Conservation (phyloP, 1,140 invertebrate genomes). For the Adelges cooleyi region DNA sequence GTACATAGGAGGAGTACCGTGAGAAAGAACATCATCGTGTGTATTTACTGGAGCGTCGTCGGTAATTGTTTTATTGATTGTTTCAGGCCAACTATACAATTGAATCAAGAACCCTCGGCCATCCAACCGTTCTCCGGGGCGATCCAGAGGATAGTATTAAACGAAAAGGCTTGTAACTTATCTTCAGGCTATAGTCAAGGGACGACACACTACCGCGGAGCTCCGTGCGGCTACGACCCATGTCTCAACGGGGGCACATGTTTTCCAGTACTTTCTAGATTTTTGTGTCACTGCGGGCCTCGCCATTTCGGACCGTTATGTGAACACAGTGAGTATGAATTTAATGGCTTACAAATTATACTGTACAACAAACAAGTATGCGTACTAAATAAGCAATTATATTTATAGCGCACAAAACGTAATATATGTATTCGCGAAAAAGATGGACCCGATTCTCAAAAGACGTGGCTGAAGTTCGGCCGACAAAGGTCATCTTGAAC, state of each 20-base stretch:
- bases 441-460: neutral
- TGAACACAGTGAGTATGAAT: conserved; percentile 50
- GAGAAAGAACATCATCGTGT: conserved; percentile 37
- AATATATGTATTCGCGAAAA: neutral
- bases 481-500: too few relatives aligned
- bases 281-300: conserved; percentile 55
- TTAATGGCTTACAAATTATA: neutral
- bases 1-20: conserved; percentile 73
- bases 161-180: conserved; percentile 45
- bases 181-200: conserved; percentile 41
- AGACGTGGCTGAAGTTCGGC: too few relatives aligned
- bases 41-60: too few relatives aligned
- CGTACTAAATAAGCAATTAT: too few relatives aligned
- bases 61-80: conserved; percentile 21
- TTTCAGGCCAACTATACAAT: conserved; percentile 52
- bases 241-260: conserved; percentile 67
- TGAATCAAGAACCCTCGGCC: conserved; percentile 61
- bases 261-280: conserved; percentile 56
- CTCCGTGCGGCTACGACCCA: conserved; percentile 54
- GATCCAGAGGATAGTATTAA: conserved; percentile 71
- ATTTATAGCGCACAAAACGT: neutral
- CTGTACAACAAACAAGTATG: neutral
- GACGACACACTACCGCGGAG: conserved; percentile 52
- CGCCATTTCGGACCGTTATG: conserved; percentile 57
- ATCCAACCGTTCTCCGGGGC: conserved; percentile 66